These are phyloP conservation scores for Peromyscus polionotus DNA, from an alignment of 2,113 vertebrate species.

Conservation along the genomic window DNA sequence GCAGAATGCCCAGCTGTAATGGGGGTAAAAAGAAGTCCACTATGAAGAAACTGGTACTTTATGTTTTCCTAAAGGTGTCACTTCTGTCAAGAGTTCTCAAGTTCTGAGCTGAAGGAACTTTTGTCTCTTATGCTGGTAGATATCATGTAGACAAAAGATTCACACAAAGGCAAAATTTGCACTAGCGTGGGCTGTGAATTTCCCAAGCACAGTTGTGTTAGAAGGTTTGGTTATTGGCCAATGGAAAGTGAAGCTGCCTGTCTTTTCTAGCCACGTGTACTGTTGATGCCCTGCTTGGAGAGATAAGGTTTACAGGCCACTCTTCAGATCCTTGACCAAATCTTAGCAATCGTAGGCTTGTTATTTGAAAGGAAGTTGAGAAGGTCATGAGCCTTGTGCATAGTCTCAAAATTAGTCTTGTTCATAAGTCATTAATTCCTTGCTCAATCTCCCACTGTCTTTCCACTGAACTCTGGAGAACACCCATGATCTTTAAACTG, in stretches of 20 bases:
- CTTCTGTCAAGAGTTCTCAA: background rate
- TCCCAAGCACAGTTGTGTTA: background rate
- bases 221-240: background rate
- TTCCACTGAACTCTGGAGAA: constrained; percentile 47
- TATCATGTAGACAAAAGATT: background rate
- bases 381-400: constrained; percentile 38
- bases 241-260: background rate
- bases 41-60: background rate
- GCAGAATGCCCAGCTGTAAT: background rate
- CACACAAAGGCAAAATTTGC: background rate
- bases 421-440: constrained; percentile 61
- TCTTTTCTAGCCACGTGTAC: background rate
- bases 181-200: background rate
- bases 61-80: background rate
- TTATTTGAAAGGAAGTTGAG: constrained; percentile 42
- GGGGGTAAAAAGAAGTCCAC: background rate
- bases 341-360: background rate
- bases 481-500: constrained; percentile 51
- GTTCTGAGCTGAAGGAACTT: constrained; percentile 1
- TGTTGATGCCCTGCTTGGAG: background rate
- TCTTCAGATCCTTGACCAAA: constrained; percentile 15
- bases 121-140: background rate
- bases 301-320: background rate
- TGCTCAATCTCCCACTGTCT: constrained; percentile 33
- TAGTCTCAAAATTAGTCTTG: constrained; percentile 49